Conservation (phyloP, 2,888 invertebrate genomes). For the Cerceris rybyensis region DNA sequence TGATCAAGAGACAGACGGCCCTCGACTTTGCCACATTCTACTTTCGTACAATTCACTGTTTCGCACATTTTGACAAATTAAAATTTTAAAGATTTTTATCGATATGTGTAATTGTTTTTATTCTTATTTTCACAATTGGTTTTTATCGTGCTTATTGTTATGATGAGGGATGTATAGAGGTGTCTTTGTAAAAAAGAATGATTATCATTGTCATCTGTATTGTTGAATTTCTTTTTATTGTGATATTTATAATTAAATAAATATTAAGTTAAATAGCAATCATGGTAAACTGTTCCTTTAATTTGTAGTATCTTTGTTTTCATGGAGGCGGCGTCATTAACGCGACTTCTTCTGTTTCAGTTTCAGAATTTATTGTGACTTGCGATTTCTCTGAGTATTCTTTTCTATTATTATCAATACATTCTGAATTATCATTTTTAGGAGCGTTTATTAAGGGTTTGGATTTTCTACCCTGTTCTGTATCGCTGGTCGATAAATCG, state of each 20-base stretch:
- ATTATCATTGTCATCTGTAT: no score
- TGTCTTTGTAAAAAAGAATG: no score
- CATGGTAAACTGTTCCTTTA: not conserved
- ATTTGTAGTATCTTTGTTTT: not conserved
- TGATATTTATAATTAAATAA: not conserved
- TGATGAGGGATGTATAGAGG: no score
- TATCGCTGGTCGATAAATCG: not conserved
- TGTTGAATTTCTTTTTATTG: no score
- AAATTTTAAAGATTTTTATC: no score
- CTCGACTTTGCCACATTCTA: no score
- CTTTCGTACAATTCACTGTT: no score
- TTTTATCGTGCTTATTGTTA: no score
- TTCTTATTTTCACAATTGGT: no score
- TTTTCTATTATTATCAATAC: not conserved
- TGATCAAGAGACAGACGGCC: no score
- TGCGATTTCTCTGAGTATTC: not conserved
- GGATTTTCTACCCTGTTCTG: constrained; percentile 1
- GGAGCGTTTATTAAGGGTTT: constrained; percentile 1
- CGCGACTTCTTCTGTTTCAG: constrained; percentile 12
- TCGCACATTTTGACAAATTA: no score
- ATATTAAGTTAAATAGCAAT: not conserved
- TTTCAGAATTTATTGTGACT: not conserved
- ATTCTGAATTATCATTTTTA: not conserved
- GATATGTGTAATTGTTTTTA: no score
- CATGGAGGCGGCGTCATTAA: not conserved